Percentiles rank a stretch among this genome's conserved stretches.
phyloP scores from a whole-genome alignment of 2,113 vertebrate species.

The Burhinus oedicnemus region DNA sequence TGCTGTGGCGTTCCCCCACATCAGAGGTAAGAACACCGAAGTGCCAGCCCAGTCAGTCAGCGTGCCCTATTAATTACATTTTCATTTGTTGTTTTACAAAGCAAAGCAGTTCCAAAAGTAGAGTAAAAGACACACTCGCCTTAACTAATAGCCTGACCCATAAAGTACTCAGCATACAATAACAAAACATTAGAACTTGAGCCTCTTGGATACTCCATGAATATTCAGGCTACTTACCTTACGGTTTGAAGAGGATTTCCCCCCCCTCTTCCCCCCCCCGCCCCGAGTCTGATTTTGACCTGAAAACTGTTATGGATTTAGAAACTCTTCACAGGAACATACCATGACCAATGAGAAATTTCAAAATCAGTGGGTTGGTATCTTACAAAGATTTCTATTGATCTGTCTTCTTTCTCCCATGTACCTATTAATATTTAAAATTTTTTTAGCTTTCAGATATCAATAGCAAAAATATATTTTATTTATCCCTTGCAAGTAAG shows the following conservation, averaged over 20 bases:
- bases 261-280: too few relatives aligned
- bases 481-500: background rate
- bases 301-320: background rate
- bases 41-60: background rate
- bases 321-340: background rate
- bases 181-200: background rate
- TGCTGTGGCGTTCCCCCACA: background rate
- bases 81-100: background rate
- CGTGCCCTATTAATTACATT: background rate
- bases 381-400: background rate
- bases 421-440: background rate
- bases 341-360: background rate
- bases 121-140: background rate
- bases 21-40: background rate
- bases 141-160: background rate
- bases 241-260: background rate
- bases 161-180: background rate
- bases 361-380: background rate
- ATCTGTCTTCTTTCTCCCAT: background rate
- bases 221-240: background rate
- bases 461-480: background rate
- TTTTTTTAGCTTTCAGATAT: background rate
- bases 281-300: background rate
- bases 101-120: background rate
- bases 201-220: background rate